Evolutionary conservation across 2,888 invertebrate species (phyloP), one percentile per base, ranked within the genome.

Genomic region (Callyntrura sp.): DNA sequence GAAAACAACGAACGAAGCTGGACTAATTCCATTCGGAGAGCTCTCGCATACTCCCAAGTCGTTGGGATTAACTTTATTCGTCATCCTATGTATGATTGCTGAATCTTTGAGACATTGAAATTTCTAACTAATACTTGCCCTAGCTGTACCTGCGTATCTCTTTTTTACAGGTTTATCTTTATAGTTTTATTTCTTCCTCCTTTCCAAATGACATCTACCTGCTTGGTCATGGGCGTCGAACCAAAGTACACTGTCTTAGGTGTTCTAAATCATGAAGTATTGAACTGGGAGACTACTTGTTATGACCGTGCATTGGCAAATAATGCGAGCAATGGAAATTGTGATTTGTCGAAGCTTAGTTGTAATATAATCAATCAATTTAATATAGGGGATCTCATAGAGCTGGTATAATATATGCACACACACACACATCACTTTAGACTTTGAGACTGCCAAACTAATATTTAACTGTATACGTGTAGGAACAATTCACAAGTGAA

Each of bases 31-130:
- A 5, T 84, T 0, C n/a, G 17, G 35, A 85, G 78, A 65, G 65
- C 65, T 25, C 12, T 81, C 9, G 79, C 79, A 0, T 79, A 57
- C 9, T 6, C 79, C 20, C 51, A 86, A 55, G 68, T 79, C 8
- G 35, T 79, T 0, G 70, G 70, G 57, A 88, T 60, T 4, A 88
- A 88, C 23, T 82, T 88, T 73, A 25, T 73, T 17, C 70, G 73
- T 2, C n/a, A 70, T 23, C 62, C 73, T n/a, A 20, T 86, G 86
- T 86, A 86, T 35, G 35, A 65, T 6, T 17, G n/a, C 6, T 6
- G 6, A 4, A 6, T 35, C 35, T 35, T 6, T 4, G 3, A 35
- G 57, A 4, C 57, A n/a, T 57, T 11, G n/a, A 1, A 14, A 9
- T 51, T 51, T 6, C 9, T 51, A 51, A 11, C 60, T 17, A 17